Percentiles rank a stretch among this genome's conserved stretches.
These are phyloP conservation scores for Alectoris magna DNA, from an alignment of 2,797 vertebrate species.

Conservation along the genomic window DNA sequence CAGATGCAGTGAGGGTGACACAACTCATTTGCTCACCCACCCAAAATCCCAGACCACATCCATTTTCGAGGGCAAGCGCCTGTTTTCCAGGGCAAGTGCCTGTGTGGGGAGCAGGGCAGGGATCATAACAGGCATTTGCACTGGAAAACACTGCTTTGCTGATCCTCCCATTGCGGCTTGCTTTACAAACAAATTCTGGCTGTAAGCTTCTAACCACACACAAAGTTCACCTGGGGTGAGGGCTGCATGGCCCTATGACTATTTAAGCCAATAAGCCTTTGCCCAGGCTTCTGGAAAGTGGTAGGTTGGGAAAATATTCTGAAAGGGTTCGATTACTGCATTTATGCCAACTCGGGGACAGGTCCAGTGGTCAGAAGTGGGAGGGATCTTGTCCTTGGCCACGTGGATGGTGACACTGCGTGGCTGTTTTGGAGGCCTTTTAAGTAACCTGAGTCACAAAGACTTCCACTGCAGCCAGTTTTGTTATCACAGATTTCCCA, in stretches of 20 bases:
- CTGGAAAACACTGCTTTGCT: background rate
- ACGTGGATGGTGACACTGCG: too few relatives aligned
- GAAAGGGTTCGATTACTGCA: background rate
- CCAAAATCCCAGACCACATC: background rate
- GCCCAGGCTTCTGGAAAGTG: background rate
- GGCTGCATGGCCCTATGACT: background rate
- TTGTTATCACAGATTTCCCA: constrained; percentile 29
- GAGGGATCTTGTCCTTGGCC: background rate
- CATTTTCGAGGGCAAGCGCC: background rate
- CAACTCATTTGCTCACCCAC: background rate
- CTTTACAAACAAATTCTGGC: background rate
- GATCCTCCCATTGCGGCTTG: background rate
- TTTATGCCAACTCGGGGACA: background rate
- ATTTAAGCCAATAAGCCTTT: background rate
- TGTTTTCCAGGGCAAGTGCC: background rate
- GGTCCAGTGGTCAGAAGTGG: background rate
- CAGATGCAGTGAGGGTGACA: background rate
- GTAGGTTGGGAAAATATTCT: background rate
- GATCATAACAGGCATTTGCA: background rate
- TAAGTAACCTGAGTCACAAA: background rate
- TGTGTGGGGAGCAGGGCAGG: background rate
- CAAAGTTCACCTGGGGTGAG: background rate
- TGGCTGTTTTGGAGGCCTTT: background rate
- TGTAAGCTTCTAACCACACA: background rate
- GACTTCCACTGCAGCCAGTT: background rate